These are phyloP conservation scores for Fragum whitleyi DNA, from an alignment of 2,888 invertebrate species.

Conservation along the genomic window DNA sequence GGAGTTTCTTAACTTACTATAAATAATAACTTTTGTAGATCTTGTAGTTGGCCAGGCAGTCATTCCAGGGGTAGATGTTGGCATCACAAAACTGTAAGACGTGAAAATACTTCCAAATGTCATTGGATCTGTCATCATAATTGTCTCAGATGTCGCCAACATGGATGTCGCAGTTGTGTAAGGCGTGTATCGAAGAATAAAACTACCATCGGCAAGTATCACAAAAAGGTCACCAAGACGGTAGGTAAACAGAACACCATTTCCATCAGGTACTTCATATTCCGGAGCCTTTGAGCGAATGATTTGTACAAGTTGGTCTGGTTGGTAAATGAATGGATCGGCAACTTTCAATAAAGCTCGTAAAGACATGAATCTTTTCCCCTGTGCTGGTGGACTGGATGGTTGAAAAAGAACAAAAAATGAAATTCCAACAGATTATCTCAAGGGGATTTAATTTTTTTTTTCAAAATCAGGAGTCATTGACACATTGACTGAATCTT, in stretches of 20 bases:
- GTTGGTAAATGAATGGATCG: constrained; percentile 62
- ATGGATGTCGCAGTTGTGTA: constrained; percentile 56
- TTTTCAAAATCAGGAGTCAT: too few relatives aligned
- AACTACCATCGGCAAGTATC: constrained; percentile 66
- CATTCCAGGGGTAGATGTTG: constrained; percentile 60
- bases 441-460: background rate
- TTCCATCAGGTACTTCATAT: constrained; percentile 50
- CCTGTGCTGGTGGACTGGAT: constrained; percentile 65
- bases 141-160: constrained; percentile 49
- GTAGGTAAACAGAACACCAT: constrained; percentile 61
- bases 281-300: constrained; percentile 63
- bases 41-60: constrained; percentile 45
- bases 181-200: constrained; percentile 55
- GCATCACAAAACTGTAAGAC: constrained; percentile 61
- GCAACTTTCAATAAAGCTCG: constrained; percentile 64
- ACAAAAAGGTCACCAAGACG: constrained; percentile 70
- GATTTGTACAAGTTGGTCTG: constrained; percentile 61
- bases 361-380: constrained; percentile 66
- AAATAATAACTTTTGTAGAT: constrained; percentile 56
- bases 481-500: too few relatives aligned
- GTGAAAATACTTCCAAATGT: constrained; percentile 65
- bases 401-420: too few relatives aligned
- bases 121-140: constrained; percentile 59
- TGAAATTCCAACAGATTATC: too few relatives aligned
- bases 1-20: constrained; percentile 44